Evolutionary conservation across 2,113 vertebrate species (phyloP).

Genomic region (Eubucco bourcierii): DNA sequence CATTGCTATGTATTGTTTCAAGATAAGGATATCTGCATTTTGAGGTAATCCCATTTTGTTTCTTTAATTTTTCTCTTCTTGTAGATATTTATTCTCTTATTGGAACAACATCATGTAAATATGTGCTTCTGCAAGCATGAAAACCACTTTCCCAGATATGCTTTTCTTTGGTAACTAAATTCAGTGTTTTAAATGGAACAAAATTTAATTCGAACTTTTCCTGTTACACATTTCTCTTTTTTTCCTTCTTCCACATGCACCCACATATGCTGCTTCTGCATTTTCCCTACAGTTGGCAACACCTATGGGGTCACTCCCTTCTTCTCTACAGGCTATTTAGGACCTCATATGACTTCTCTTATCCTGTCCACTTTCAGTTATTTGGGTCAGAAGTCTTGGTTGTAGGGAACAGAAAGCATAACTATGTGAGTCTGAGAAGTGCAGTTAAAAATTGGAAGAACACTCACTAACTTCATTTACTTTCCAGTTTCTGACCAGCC

Average conservation of each 20-base stretch:
- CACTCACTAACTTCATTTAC: background rate
- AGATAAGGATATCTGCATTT: background rate
- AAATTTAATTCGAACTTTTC: background rate
- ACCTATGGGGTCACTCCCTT: background rate
- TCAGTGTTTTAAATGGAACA: background rate
- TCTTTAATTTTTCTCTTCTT: background rate
- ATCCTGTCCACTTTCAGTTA: background rate
- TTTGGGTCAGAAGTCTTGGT: background rate
- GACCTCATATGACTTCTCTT: background rate
- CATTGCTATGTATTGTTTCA: background rate
- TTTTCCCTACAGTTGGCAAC: background rate
- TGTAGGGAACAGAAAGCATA: background rate
- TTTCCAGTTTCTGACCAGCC: background rate
- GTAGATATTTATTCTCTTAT: background rate
- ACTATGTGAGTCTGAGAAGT: background rate
- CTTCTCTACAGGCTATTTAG: background rate
- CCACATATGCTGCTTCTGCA: background rate
- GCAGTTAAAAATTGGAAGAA: background rate
- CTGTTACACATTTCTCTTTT: background rate
- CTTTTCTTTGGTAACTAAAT: background rate
- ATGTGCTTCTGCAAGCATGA: background rate
- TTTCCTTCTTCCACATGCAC: background rate
- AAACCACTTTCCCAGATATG: background rate
- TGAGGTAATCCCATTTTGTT: background rate
- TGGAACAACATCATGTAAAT: background rate